A percentile compares a stretch with the other conserved stretches of the same genome.
Evolutionary conservation across 1,140 invertebrate species (phyloP).

Genomic region (Drosophila lini): DNA sequence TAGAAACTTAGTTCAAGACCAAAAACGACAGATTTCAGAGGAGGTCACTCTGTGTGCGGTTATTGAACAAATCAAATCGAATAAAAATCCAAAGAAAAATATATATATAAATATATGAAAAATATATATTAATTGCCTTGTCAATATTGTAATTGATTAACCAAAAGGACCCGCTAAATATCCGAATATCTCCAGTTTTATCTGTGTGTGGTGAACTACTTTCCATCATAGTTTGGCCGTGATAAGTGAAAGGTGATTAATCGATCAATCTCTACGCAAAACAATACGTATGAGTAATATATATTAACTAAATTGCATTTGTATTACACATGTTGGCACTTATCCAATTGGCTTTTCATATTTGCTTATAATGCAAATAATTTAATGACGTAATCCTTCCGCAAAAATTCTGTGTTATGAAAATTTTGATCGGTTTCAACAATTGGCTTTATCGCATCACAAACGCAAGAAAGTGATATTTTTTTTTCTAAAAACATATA

Average conservation of each 20-base stretch:
- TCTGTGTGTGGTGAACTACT: conserved; percentile 16
- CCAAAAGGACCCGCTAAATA: conserved; percentile 5
- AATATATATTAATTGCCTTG: neutral
- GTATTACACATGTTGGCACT: conserved; percentile 32
- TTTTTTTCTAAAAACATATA: neutral
- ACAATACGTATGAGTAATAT: conserved; percentile 17
- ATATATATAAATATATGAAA: neutral
- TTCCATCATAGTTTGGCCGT: conserved; percentile 33
- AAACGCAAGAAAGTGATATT: neutral
- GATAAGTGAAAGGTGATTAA: conserved; percentile 52
- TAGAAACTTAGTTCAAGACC: conserved; percentile 26
- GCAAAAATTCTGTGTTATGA: conserved; percentile 3
- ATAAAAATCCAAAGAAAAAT: neutral
- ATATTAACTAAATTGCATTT: conserved; percentile 11
- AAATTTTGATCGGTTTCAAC: conserved; percentile 12
- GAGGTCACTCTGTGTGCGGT: conserved; percentile 9
- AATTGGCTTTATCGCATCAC: neutral
- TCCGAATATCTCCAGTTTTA: conserved; percentile 7
- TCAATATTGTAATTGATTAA: conserved; percentile 25
- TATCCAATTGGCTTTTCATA: conserved; percentile 32
- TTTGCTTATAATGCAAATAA: conserved; percentile 34
- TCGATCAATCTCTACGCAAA: conserved; percentile 1
- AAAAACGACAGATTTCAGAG: conserved; percentile 15
- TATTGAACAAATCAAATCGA: conserved; percentile 1
- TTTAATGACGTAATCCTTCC: conserved; percentile 38